Percentiles rank a stretch among this genome's conserved stretches.
Conservation (phyloP, 2,797 vertebrate species). For the Scarus forsteni region DNA sequence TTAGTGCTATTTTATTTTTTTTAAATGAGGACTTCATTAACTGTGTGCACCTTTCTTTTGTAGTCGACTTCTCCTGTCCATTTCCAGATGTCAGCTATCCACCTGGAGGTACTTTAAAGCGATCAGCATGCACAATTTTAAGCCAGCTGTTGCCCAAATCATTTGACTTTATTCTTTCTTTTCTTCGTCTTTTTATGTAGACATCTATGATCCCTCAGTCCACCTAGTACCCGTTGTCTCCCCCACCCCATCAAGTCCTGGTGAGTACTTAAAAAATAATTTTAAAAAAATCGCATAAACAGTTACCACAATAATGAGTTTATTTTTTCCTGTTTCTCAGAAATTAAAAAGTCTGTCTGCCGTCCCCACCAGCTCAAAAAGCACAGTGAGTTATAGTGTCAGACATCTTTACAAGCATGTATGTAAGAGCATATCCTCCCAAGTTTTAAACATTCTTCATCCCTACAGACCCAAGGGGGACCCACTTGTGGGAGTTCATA, state of each 20-base stretch:
- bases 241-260: conserved; percentile 75
- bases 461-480: conserved; percentile 90
- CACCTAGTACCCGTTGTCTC: conserved; percentile 64
- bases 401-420: too few relatives aligned
- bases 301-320: not conserved
- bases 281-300: not conserved
- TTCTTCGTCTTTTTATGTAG: conserved; percentile 47
- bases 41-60: conserved; percentile 10
- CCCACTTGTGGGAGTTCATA: conserved; percentile 98
- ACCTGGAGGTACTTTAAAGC: conserved; percentile 71
- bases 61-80: conserved; percentile 79
- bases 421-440: too few relatives aligned
- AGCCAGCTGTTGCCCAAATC: not conserved
- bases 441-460: not conserved
- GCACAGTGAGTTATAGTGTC: conserved; percentile 89
- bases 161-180: not conserved
- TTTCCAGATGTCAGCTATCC: conserved; percentile 78
- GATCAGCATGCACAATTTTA: not conserved
- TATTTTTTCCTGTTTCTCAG: conserved; percentile 63
- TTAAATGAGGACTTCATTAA: not conserved
- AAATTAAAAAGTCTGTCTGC: conserved; percentile 87
- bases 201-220: conserved; percentile 74
- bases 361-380: conserved; percentile 90
- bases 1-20: not conserved
- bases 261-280: conserved; percentile 58